Base-by-base conservation (phyloP, 2,797 vertebrate genomes). In the Meriones psammophilus region DNA sequence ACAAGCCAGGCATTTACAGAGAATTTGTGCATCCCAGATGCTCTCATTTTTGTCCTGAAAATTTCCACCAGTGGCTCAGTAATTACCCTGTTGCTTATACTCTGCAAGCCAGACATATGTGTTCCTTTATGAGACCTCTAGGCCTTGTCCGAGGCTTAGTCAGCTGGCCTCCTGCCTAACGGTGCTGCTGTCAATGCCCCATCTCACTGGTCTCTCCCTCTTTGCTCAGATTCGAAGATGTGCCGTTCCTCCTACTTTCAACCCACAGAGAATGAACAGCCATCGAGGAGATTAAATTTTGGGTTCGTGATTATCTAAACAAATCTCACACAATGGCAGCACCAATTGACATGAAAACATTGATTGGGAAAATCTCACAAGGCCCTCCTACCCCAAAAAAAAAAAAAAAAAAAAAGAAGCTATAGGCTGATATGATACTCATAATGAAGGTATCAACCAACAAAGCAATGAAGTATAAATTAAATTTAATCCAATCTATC, bases 11-110 rank as follows among this genome's bases (percentile, higher is more conserved):
- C 92, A 89, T 95, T 97, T 96, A 92, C 78, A 92, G 50, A 93
- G 77, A 97, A 91, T 91, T 77, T 80, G 46, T 95, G 94, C 94
- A 92, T 95, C 92, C 89, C 97, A 97, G 88, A 97, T 96, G 96
- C 95, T 95, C 94, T 87, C 76, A 71, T 96, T 89, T 96, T 97
- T 89, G 78, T 73, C 89, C 2, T 94, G 94, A 94, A 94, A 97
- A 96, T 97, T 96, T 94, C 93, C 95, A 97, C 96, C 60, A 88
- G 94, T 91, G 96, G 88, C 96, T 92, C 80, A 79, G 91, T 96
- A 96, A 97, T 96, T 84, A 85, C 50, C 42, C 73, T 91, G 66
- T 94, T 96, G 89, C 66, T 89, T 84, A 94, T 76, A 91, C 33
- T 91, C 71, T 85, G 73, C 50, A 95, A 97, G 83, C 91, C 84